phyloP scores from a whole-genome alignment of 1,140 invertebrate genomes.

The Drosophila lini region DNA sequence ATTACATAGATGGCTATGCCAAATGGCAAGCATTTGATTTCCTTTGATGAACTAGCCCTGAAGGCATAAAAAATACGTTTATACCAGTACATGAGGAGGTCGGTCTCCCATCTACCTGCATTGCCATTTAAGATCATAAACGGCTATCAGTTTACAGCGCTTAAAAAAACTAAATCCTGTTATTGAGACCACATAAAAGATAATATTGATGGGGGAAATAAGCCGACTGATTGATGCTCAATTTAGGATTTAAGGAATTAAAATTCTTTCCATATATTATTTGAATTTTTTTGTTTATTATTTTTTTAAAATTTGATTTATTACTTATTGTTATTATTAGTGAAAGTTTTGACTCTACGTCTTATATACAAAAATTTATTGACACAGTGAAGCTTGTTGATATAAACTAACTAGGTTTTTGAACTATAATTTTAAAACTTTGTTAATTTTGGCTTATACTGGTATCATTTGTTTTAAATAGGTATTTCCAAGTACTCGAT shows the following conservation, averaged over 20 bases:
- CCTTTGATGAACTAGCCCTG: conserved; percentile 55
- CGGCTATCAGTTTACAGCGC: conserved; percentile 71
- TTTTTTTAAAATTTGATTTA: neutral
- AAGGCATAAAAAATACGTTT: conserved; percentile 20
- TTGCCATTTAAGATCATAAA: conserved; percentile 78
- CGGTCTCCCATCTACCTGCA: conserved; percentile 58
- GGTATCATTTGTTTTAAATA: neutral
- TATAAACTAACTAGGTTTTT: too few species aligned
- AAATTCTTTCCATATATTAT: neutral
- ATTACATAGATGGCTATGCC: conserved; percentile 32
- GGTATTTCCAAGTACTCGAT: neutral
- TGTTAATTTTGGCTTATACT: neutral
- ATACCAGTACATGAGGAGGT: neutral
- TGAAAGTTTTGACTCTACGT: too few species aligned
- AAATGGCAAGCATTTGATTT: conserved; percentile 52
- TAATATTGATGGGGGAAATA: neutral
- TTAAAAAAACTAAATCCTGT: conserved; percentile 53
- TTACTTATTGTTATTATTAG: neutral
- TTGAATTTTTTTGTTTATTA: neutral
- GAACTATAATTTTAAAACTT: neutral
- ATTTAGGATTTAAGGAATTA: neutral
- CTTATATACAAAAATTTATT: neutral
- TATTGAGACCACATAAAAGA: conserved; percentile 34
- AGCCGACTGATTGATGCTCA: neutral
- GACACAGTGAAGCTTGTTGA: too few species aligned